Percentiles rank a stretch among this genome's conserved stretches.
Conservation (phyloP, 1,140 invertebrate genomes). For the Formica selysi region DNA sequence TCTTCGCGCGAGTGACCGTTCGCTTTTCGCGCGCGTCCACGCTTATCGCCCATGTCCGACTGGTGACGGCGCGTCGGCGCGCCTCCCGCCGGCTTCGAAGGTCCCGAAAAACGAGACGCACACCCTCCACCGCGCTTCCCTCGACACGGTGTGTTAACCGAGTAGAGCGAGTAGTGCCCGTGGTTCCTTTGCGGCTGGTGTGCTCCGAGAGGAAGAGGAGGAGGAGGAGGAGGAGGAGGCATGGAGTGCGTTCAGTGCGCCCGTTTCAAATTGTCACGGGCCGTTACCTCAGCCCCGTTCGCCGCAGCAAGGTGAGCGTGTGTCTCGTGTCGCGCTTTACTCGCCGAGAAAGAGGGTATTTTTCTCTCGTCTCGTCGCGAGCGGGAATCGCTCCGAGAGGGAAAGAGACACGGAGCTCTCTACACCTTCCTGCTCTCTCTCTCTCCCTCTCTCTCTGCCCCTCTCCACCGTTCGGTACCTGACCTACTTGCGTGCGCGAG, state of each 20-base stretch:
- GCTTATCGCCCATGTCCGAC: conserved; percentile 57
- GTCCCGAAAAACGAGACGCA: conserved; percentile 38
- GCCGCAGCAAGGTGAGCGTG: conserved; percentile 73
- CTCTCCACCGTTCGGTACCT: conserved; percentile 31
- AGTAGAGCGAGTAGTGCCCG: neutral
- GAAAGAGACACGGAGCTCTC: neutral
- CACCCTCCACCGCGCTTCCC: conserved; percentile 14
- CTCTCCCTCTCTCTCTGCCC: conserved; percentile 5
- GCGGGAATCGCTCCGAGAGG: neutral
- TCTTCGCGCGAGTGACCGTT: conserved; percentile 74
- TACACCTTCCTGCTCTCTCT: neutral
- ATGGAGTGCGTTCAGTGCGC: conserved; percentile 80
- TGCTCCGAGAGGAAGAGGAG: conserved; percentile 22
- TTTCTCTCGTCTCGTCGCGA: neutral
- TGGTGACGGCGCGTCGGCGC: conserved; percentile 62
- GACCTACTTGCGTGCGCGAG: conserved; percentile 75
- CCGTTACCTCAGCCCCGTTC: conserved; percentile 76
- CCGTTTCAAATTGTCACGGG: conserved; percentile 81
- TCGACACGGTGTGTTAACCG: conserved; percentile 1
- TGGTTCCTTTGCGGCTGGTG: conserved; percentile 29
- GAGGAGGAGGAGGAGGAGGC: conserved; percentile 73
- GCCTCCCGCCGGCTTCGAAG: conserved; percentile 42
- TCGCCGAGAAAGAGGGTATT: conserved; percentile 50
- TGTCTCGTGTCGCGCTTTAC: conserved; percentile 56
- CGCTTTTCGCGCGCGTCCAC: conserved; percentile 70